Evolutionary conservation across 2,888 invertebrate genomes (phyloP).

Genomic region (Cremastinae sp.): DNA sequence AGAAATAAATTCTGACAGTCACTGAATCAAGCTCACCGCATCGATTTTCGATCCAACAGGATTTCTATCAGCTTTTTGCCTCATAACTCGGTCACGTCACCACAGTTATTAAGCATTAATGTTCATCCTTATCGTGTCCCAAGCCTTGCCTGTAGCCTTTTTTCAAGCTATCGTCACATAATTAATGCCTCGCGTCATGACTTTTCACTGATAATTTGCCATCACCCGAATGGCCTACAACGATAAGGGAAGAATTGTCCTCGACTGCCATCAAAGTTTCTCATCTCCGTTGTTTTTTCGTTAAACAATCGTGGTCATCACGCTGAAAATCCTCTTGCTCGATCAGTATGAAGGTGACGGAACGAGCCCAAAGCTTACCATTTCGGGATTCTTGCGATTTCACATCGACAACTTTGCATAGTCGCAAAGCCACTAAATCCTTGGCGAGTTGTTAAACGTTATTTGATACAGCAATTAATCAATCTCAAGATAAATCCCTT

Average conservation of each 20-base stretch:
- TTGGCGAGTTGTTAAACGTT: too few relatives aligned
- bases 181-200: not conserved
- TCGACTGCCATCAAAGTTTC: not conserved
- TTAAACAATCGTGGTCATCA: slow-evolving; percentile 24
- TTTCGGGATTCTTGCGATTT: slow-evolving; percentile 38
- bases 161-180: not conserved
- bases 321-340: slow-evolving; percentile 22
- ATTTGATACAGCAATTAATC: too few relatives aligned
- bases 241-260: not conserved
- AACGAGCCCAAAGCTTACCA: slow-evolving; percentile 37
- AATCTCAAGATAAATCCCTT: too few relatives aligned
- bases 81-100: slow-evolving; percentile 28
- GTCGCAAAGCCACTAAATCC: too few relatives aligned
- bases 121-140: slow-evolving; percentile 18
- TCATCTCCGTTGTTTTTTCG: not conserved
- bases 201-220: not conserved
- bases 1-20: slow-evolving; percentile 24
- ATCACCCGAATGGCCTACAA: not conserved
- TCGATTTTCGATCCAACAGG: slow-evolving; percentile 10
- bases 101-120: slow-evolving; percentile 19
- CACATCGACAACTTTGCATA: too few relatives aligned
- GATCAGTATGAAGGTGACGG: slow-evolving; percentile 38
- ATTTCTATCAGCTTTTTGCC: slow-evolving; percentile 25
- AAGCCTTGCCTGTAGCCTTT: not conserved
- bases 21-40: slow-evolving; percentile 25